Conservation (phyloP, 2,113 vertebrate genomes). For the Phalacrocorax carbo region DNA sequence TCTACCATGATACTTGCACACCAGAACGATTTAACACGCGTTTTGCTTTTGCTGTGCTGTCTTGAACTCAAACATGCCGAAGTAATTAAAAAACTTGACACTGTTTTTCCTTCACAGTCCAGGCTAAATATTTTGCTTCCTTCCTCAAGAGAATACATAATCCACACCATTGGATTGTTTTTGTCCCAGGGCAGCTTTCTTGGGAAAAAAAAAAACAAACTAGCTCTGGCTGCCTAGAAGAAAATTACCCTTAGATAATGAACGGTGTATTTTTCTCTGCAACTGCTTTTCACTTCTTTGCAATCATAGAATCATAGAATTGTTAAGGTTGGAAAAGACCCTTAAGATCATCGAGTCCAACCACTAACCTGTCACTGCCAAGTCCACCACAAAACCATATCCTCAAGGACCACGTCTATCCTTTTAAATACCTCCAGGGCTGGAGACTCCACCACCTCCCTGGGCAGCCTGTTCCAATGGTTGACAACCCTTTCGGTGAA, state of each 20-base stretch:
- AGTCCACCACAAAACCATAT: too few species aligned
- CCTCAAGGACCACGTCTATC: too few species aligned
- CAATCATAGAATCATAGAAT: too few species aligned
- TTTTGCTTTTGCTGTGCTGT: background rate
- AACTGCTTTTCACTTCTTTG: background rate
- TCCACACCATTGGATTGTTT: background rate
- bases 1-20: background rate
- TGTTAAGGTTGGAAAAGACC: too few species aligned
- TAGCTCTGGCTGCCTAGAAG: background rate
- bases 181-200: background rate
- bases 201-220: background rate
- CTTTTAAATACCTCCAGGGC: too few species aligned
- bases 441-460: too few species aligned
- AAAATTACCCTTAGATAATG: background rate
- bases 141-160: background rate
- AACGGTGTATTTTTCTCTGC: background rate
- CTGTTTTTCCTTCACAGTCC: background rate
- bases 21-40: background rate
- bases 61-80: background rate
- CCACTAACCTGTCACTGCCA: too few species aligned
- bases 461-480: too few species aligned
- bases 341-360: too few species aligned
- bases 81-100: slow-evolving; percentile 15
- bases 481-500: too few species aligned
- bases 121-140: slow-evolving; percentile 32